Evolutionary conservation across 1,140 invertebrate genomes (phyloP).

Genomic region (Diploscapter pachys): DNA sequence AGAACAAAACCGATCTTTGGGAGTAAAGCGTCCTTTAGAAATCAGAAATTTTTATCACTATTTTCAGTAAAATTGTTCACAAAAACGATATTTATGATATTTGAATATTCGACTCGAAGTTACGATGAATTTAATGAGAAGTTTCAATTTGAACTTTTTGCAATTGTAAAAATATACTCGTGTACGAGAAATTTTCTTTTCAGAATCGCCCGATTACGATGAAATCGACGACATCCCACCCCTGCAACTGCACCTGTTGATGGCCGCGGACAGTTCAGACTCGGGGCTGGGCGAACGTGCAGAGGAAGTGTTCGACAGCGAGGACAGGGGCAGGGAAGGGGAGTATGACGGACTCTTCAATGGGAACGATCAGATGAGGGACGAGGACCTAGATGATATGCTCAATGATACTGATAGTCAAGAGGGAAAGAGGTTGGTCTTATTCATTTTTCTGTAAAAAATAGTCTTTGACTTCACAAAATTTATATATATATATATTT

Average conservation of each 20-base stretch:
- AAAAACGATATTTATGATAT: too few species aligned
- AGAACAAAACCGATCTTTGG: too few species aligned
- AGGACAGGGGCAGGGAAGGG: background rate
- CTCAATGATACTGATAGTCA: conserved; percentile 41
- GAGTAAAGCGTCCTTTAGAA: too few species aligned
- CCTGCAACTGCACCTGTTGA: conserved; percentile 86
- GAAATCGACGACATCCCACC: conserved; percentile 94
- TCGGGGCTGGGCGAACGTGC: background rate
- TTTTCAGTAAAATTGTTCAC: too few species aligned
- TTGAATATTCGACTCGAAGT: too few species aligned
- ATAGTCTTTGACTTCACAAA: too few species aligned
- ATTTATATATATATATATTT: too few species aligned
- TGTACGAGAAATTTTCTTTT: background rate
- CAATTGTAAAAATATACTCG: too few species aligned
- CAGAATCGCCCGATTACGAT: conserved; percentile 75
- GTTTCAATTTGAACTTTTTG: too few species aligned
- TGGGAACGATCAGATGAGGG: conserved; percentile 38
- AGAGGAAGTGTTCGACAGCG: background rate
- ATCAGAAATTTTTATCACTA: too few species aligned
- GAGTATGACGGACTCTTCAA: conserved; percentile 60
- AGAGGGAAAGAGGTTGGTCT: conserved; percentile 5
- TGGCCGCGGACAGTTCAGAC: conserved; percentile 72
- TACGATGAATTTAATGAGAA: too few species aligned
- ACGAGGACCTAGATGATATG: conserved; percentile 71
- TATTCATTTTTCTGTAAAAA: conserved; percentile 1